These are phyloP conservation scores for Puntigrus tetrazona DNA, from an alignment of 2,113 vertebrate genomes.

Conservation along the genomic window DNA sequence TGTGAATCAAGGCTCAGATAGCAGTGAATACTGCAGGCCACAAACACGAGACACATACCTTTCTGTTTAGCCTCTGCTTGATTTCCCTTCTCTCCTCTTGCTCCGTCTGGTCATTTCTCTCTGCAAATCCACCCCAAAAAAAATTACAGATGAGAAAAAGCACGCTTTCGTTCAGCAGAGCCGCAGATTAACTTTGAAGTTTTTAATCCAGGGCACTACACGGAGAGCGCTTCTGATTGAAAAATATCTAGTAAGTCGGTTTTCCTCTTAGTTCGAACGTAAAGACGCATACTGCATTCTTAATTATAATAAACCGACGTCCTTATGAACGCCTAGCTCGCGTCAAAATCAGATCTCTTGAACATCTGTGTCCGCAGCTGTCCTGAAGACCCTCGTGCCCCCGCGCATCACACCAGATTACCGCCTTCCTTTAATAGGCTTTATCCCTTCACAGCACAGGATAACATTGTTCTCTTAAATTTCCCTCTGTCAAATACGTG, in stretches of 20 bases:
- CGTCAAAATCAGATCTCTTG: neutral
- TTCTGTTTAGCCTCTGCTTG: constrained; percentile 94
- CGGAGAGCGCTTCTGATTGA: too few species aligned
- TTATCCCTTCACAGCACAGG: constrained; percentile 19
- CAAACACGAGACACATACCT: constrained; percentile 74
- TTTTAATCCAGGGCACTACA: neutral
- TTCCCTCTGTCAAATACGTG: neutral
- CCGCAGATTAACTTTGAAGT: neutral
- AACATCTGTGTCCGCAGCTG: constrained; percentile 40
- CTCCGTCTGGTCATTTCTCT: constrained; percentile 95
- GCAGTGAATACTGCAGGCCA: neutral
- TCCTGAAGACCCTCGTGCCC: neutral
- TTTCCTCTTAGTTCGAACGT: neutral
- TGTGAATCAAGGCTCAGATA: neutral
- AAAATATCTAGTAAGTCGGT: constrained; percentile 11
- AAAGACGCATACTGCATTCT: neutral
- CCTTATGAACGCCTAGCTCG: neutral
- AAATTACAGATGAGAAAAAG: neutral
- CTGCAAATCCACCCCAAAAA: constrained; percentile 65
- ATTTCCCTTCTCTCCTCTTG: constrained; percentile 96
- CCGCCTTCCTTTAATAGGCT: constrained; percentile 24
- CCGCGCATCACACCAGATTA: neutral
- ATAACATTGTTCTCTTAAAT: neutral
- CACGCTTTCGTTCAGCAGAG: neutral
- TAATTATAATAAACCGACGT: neutral